Base-by-base conservation (phyloP, 2,113 vertebrate species). In the Panurus biarmicus region DNA sequence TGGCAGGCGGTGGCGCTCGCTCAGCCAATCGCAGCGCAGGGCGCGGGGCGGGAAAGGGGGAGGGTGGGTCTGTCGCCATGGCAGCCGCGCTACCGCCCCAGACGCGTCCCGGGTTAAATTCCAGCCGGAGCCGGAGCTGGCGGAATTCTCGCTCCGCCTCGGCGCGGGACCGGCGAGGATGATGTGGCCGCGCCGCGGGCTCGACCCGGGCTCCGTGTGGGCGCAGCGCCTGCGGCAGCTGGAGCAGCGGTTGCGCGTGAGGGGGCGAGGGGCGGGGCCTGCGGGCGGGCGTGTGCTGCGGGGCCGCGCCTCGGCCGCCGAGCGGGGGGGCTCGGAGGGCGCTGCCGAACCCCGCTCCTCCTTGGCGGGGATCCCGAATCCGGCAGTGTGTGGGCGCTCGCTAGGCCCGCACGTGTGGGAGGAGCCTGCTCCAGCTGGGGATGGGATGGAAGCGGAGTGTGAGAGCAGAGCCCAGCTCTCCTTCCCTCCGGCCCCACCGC, bases 171-270 rank as follows among this genome's bases (percentile, higher is more conserved):
- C 5, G 7, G 45, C 10, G 2, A 24, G 26, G 3, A 8, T 20
- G 53, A 90, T 91, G 95, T 66, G 96, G 72, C 33, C 4, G 40
- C 12, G 29, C 24, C 12, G 40, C 9, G 66, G 23, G 6, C 10
- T 88, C 7, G 87, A 31, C n/a, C 24, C 16, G 38, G 12, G 50
- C 31, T 29, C 61, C 17, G 51, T 95, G 62, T 91, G 89, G 35
- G 91, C 96, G 29, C 94, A 64, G 61, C 77, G 89, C 33, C 64
- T 89, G 4, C 36, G n/a, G 89, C 97, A 97, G 91, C 96, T 97
- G 92, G 96, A 97, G 56, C 91, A 62, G 23, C 93, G 60, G 14
- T n/a, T 95, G 76, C 77, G 91, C 44, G 97, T 97, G 88, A 97
- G 58, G 15, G 11, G 33, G 58, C 11, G 42, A 12, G 6, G 48